Percentiles rank a stretch among this genome's conserved stretches.
Conservation (phyloP, 1,140 invertebrate species). For the Lutraria rhynchaena region DNA sequence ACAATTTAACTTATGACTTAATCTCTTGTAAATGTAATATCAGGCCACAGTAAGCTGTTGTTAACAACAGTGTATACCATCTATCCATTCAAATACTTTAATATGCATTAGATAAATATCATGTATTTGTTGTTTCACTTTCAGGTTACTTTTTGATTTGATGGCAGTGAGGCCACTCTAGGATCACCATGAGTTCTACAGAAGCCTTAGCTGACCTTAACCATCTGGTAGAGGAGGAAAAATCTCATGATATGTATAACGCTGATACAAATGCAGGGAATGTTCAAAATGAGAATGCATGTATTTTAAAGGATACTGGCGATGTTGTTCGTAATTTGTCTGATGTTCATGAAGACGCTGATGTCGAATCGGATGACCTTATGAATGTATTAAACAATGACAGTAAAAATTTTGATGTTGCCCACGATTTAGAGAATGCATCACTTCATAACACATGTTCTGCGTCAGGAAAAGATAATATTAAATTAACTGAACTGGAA, state of each 20-base stretch:
- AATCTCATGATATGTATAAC: background rate
- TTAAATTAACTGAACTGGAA: no score
- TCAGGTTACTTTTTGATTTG: constrained; percentile 4
- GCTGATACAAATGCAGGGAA: background rate
- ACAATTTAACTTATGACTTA: no score
- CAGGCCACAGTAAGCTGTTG: no score
- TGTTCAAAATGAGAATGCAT: background rate
- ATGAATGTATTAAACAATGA: background rate
- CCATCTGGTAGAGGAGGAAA: background rate
- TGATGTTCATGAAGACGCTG: background rate
- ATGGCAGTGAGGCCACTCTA: constrained; percentile 12
- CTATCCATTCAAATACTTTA: no score
- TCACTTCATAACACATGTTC: no score
- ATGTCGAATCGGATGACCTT: background rate
- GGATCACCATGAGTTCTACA: constrained; percentile 35
- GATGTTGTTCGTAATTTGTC: background rate
- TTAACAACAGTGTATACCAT: no score
- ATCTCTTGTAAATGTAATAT: no score
- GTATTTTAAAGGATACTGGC: background rate
- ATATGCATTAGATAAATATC: no score
- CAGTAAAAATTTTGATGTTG: no score
- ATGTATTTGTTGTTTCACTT: no score
- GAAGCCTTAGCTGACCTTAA: constrained; percentile 41
- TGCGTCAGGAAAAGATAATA: no score
- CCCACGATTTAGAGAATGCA: no score